Evolutionary conservation across 2,888 invertebrate genomes (phyloP).

Genomic region (Eucera pruinosa): DNA sequence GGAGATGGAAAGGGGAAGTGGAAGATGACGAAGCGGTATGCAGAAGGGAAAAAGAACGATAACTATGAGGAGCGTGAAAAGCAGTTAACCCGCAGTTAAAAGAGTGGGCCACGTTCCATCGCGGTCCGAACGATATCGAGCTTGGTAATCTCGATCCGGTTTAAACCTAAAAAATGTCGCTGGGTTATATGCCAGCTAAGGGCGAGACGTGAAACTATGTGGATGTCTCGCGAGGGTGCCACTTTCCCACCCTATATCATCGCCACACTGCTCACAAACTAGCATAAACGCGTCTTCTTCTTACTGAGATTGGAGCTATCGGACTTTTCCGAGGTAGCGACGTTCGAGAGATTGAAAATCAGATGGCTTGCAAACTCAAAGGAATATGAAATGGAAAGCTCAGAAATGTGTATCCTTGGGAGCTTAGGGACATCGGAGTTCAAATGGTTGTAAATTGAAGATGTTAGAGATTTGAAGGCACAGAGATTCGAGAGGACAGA

Average conservation of each 20-base stretch:
- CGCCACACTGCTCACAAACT: slow-evolving; percentile 17
- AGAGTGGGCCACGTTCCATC: slow-evolving; percentile 66
- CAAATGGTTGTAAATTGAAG: too few relatives aligned
- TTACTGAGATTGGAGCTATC: too few relatives aligned
- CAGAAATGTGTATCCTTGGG: too few relatives aligned
- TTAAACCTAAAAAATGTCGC: slow-evolving; percentile 66
- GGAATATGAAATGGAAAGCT: too few relatives aligned
- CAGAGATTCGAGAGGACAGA: too few relatives aligned
- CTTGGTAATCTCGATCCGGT: slow-evolving; percentile 72
- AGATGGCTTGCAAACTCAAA: too few relatives aligned
- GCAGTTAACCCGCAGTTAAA: slow-evolving; percentile 63
- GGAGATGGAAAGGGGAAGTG: background rate
- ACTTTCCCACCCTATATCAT: slow-evolving; percentile 69
- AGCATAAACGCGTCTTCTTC: slow-evolving; percentile 65
- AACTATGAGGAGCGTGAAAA: slow-evolving; percentile 63
- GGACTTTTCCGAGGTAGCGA: too few relatives aligned
- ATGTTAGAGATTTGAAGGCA: too few relatives aligned
- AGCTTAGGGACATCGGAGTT: too few relatives aligned
- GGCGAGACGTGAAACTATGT: slow-evolving; percentile 77
- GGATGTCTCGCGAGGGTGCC: slow-evolving; percentile 59
- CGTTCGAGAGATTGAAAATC: too few relatives aligned
- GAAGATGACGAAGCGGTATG: slow-evolving; percentile 64
- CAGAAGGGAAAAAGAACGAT: slow-evolving; percentile 48
- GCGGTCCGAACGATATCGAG: slow-evolving; percentile 68
- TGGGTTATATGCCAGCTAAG: slow-evolving; percentile 68